Percentiles rank a stretch among this genome's conserved stretches.
Evolutionary conservation across 2,797 vertebrate species (phyloP).

Genomic region (Dermochelys coriacea): DNA sequence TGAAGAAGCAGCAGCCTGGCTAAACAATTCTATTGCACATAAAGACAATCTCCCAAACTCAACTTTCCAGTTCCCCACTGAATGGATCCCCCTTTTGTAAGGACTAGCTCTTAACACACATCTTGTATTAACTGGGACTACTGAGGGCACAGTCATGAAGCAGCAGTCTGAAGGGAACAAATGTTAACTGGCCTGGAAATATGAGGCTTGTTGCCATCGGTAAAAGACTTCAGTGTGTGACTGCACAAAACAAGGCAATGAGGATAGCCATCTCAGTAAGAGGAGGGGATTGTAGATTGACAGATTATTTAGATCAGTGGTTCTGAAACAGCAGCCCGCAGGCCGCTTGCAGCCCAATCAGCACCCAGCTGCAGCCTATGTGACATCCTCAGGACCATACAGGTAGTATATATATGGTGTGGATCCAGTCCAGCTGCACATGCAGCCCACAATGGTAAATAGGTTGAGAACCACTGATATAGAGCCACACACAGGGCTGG

Average conservation of each 20-base stretch:
- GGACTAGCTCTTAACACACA: not conserved
- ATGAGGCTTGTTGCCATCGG: not conserved
- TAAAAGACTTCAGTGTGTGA: not conserved
- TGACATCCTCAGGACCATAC: too few species aligned
- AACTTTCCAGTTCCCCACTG: not conserved
- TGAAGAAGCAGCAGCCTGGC: not conserved
- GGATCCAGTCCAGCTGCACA: too few species aligned
- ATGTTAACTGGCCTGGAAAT: not conserved
- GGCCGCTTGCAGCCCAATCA: too few species aligned
- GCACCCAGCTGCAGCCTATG: too few species aligned
- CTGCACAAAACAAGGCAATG: not conserved
- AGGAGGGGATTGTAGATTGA: not conserved
- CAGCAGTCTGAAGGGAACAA: not conserved
- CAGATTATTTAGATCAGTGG: not conserved
- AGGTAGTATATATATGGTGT: too few species aligned
- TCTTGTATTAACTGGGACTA: not conserved
- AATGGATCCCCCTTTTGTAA: not conserved
- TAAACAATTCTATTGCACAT: not conserved
- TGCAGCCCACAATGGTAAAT: too few species aligned
- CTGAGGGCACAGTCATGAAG: not conserved
- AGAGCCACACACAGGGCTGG: not conserved
- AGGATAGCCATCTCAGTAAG: not conserved
- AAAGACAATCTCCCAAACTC: rapidly evolving
- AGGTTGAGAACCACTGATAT: not conserved
- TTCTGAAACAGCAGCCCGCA: not conserved